Evolutionary conservation across 2,888 invertebrate species (phyloP).

Genomic region (Harpalus rubripes): DNA sequence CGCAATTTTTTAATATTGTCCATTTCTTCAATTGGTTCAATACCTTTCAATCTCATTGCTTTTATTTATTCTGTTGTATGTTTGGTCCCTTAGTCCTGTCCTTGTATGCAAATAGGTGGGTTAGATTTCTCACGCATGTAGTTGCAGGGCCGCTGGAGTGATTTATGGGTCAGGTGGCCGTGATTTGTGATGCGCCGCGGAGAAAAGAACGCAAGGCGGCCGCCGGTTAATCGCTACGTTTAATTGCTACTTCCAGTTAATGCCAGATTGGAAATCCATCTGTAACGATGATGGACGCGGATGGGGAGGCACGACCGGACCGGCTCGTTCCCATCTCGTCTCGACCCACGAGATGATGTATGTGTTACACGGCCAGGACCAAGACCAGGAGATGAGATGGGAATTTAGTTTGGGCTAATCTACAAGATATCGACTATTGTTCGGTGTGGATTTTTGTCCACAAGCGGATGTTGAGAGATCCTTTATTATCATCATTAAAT

Average conservation of each 20-base stretch:
- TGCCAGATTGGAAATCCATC: conserved; percentile 69
- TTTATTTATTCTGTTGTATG: background rate
- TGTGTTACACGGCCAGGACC: background rate
- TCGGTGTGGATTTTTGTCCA: too few species aligned
- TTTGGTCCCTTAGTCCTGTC: too few species aligned
- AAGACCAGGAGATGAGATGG: too few species aligned
- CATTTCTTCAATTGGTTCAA: background rate
- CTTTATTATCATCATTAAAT: too few species aligned
- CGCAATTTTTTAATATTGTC: too few species aligned
- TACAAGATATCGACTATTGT: too few species aligned
- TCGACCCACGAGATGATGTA: background rate
- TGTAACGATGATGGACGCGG: conserved; percentile 66
- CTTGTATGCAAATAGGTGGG: background rate
- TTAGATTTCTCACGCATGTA: background rate
- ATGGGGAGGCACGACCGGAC: conserved; percentile 4
- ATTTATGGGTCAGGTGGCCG: conserved; percentile 75
- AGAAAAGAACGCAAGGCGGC: conserved; percentile 43
- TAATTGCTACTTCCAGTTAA: conserved; percentile 75
- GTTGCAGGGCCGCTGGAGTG: conserved; percentile 68
- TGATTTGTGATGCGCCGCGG: conserved; percentile 76
- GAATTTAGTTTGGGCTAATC: too few species aligned
- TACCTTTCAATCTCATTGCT: background rate
- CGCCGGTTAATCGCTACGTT: conserved; percentile 74
- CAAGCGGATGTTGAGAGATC: too few species aligned
- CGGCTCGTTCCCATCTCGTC: background rate